Base-by-base conservation (phyloP, 2,888 invertebrate species). In the Rhorus exstirpatorius region DNA sequence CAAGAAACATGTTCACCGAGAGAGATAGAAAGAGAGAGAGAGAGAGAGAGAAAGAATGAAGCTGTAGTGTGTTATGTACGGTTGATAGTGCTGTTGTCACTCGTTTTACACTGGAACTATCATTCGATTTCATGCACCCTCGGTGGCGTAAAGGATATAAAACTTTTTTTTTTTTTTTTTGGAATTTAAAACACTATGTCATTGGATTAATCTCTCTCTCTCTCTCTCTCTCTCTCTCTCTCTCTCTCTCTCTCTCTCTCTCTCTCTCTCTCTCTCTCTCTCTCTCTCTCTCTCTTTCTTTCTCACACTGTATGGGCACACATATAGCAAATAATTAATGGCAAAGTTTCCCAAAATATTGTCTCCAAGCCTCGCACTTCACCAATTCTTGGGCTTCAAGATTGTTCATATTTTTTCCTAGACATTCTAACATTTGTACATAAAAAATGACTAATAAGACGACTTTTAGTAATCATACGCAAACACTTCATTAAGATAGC, bases 1-100 rank as follows among this genome's bases (percentile, higher is more conserved):
- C 10, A 14, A 46, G 46, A 65, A 65, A 68, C 46, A 35, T 58
- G 58, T 14, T 55, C 31, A 26, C 19, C 55, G 24, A 76, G 12
- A 24, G 55, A 38, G 31, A 53, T 41, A 65, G 55, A 53, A n/a
- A 53, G 17, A 53, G 44, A 31, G 58, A 46, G 55, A 38, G 31
- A 53, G 53, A 65, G 55, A 53, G 17, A 53, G 17, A 53, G 44
- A 31, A 46, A 46, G 17, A 41, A 38, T 19, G 6, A 26, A 35
- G 60, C 1, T 46, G 24, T n/a, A 55, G 17, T 12, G 55, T 7
- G 31, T 58, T n/a, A 38, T 8, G 38, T 35, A 17, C 35, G 35
- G 58, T 58, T 58, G 35, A 21, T n/a, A 24, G 10, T 53, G 24
- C 24, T 10, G 24, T 53, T 21, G 49, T 60, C 17, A 49, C n/a